Evolutionary conservation across 2,888 invertebrate genomes (phyloP).

Genomic region (Clanis bilineata): DNA sequence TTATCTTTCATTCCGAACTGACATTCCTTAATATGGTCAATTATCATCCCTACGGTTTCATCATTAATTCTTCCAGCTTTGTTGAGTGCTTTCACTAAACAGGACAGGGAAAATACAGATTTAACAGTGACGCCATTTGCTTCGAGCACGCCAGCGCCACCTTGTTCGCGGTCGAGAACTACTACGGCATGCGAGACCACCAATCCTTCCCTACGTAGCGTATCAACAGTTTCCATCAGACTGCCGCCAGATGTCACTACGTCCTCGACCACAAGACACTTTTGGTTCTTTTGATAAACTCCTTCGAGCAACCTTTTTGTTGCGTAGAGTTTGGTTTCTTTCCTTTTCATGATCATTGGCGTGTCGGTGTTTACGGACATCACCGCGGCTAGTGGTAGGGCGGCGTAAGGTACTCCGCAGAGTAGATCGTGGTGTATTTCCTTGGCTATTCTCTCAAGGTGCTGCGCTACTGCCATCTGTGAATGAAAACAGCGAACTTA

Average conservation of each 20-base stretch:
- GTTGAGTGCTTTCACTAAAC: conserved; percentile 83
- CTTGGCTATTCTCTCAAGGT: conserved; percentile 53
- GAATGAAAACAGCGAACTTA: conserved; percentile 24
- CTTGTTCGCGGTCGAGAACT: conserved; percentile 96
- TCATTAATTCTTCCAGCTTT: conserved; percentile 84
- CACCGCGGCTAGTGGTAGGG: conserved; percentile 95
- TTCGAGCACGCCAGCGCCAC: conserved; percentile 88
- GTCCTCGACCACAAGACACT: conserved; percentile 95
- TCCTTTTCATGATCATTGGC: conserved; percentile 95
- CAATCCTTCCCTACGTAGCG: conserved; percentile 84
- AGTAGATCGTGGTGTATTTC: conserved; percentile 83
- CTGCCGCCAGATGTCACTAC: conserved; percentile 96
- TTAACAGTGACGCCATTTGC: conserved; percentile 87
- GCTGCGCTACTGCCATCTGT: conserved; percentile 62
- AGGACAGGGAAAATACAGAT: conserved; percentile 85
- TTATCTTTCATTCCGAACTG: conserved; percentile 64
- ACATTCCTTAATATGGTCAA: conserved; percentile 65
- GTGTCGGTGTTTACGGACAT: conserved; percentile 86
- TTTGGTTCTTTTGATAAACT: conserved; percentile 83
- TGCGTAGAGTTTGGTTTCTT: conserved; percentile 97
- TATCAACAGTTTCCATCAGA: conserved; percentile 92
- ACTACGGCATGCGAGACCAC: conserved; percentile 91
- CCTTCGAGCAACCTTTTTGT: conserved; percentile 98
- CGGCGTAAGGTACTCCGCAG: conserved; percentile 99
- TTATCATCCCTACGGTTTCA: conserved; percentile 63